Conservation (phyloP, 1,140 invertebrate species). For the Hormaphis cornu region DNA sequence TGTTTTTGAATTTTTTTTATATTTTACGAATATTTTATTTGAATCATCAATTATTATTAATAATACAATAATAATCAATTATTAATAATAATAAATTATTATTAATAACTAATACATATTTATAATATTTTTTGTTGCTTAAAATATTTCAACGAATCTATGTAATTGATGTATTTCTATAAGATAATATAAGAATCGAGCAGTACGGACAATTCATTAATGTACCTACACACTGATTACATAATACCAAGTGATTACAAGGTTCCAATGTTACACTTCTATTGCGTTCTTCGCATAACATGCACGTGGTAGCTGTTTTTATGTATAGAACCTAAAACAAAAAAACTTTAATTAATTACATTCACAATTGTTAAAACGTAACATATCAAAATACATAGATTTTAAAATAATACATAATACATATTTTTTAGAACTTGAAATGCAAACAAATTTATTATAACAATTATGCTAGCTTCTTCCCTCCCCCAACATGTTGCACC, state of each 20-base stretch:
- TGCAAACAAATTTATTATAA: too few relatives aligned
- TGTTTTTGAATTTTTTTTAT: neutral
- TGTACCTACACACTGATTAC: constrained; percentile 67
- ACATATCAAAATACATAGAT: too few relatives aligned
- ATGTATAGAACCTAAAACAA: constrained; percentile 58
- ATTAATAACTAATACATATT: neutral
- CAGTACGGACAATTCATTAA: constrained; percentile 81
- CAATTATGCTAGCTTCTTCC: too few relatives aligned
- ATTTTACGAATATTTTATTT: neutral
- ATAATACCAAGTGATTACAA: constrained; percentile 84
- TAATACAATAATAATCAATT: too few relatives aligned
- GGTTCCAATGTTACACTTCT: constrained; percentile 70
- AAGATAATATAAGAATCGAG: constrained; percentile 61
- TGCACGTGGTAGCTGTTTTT: constrained; percentile 77
- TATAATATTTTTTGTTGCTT: constrained; percentile 14
- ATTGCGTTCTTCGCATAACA: constrained; percentile 80
- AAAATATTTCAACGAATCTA: neutral
- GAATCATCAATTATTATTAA: neutral
- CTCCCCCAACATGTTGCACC: too few relatives aligned
- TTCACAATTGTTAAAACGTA: too few relatives aligned
- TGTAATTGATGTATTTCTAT: constrained; percentile 33
- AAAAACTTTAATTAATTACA: too few relatives aligned
- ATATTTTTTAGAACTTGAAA: too few relatives aligned
- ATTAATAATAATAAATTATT: too few relatives aligned
- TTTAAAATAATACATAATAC: too few relatives aligned